A percentile compares a stretch with the other conserved stretches of the same genome.
Evolutionary conservation across 2,888 invertebrate species (phyloP).

Genomic region (Eurois occulta): DNA sequence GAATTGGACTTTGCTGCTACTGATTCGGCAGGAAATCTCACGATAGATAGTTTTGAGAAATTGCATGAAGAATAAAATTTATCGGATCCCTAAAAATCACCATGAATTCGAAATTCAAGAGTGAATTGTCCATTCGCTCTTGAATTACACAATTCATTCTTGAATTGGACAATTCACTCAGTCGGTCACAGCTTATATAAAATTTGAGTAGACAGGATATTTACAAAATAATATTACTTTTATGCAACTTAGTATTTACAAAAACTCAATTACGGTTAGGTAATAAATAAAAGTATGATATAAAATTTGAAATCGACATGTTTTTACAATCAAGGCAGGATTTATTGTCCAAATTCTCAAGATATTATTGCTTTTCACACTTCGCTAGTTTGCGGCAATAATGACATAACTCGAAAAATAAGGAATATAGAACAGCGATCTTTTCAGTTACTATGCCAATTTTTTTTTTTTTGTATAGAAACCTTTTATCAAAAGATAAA

Average conservation of each 20-base stretch:
- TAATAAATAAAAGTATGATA: constrained; percentile 23
- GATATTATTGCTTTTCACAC: constrained; percentile 24
- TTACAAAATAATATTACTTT: not conserved
- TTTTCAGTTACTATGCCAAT: no score
- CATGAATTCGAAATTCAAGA: not conserved
- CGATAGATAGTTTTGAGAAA: not conserved
- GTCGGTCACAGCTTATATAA: no score
- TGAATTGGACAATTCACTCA: not conserved
- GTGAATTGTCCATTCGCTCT: not conserved
- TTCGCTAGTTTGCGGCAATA: no score
- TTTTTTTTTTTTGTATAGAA: no score
- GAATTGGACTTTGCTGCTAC: not conserved
- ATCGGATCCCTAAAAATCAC: not conserved
- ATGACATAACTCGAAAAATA: no score
- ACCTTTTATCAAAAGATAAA: no score
- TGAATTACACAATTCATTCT: no score
- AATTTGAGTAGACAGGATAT: no score
- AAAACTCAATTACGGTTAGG: not conserved
- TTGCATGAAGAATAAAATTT: not conserved
- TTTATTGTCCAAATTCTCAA: constrained; percentile 21
- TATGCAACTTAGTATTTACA: constrained; percentile 2
- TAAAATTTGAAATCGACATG: constrained; percentile 2
- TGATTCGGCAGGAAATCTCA: not conserved
- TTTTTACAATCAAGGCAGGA: not conserved
- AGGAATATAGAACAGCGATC: no score